These are phyloP conservation scores for Tretioscincus oriximinensis DNA, from an alignment of 2,113 vertebrate genomes.

Conservation along the genomic window DNA sequence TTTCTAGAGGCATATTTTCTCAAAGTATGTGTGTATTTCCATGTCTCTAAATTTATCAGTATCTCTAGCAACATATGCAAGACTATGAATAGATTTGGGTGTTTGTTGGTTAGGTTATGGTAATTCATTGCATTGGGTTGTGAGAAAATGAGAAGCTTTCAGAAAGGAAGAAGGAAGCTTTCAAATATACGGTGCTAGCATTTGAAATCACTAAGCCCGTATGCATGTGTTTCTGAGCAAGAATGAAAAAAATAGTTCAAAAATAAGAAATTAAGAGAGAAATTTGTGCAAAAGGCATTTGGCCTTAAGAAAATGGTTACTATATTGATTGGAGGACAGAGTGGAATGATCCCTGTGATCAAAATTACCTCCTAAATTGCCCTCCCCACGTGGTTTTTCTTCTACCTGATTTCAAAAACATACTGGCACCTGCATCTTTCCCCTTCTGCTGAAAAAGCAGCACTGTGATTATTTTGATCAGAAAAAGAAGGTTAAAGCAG, in stretches of 20 bases:
- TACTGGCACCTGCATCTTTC: neutral
- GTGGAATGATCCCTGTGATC: neutral
- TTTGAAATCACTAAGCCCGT: neutral
- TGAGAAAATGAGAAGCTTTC: conserved; percentile 29
- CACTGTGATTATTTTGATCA: neutral
- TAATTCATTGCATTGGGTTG: conserved; percentile 50
- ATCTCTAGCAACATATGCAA: conserved; percentile 77
- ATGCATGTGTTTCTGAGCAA: neutral
- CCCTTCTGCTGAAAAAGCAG: neutral
- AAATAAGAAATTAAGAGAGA: neutral
- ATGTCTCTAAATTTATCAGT: conserved; percentile 77
- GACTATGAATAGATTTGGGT: conserved; percentile 72
- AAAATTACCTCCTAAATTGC: neutral
- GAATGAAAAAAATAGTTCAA: neutral
- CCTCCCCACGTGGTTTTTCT: neutral
- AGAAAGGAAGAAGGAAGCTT: neutral
- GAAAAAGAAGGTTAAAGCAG: neutral
- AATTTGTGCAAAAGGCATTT: too few relatives aligned
- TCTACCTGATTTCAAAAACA: neutral
- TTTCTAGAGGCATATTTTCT: conserved; percentile 74
- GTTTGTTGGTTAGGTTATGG: conserved; percentile 69
- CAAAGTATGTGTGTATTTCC: conserved; percentile 74
- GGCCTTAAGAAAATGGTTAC: neutral
- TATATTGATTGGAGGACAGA: neutral
- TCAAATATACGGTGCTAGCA: neutral